phyloP scores from a whole-genome alignment of 2,797 vertebrate genomes.

The Crax fasciolata region DNA sequence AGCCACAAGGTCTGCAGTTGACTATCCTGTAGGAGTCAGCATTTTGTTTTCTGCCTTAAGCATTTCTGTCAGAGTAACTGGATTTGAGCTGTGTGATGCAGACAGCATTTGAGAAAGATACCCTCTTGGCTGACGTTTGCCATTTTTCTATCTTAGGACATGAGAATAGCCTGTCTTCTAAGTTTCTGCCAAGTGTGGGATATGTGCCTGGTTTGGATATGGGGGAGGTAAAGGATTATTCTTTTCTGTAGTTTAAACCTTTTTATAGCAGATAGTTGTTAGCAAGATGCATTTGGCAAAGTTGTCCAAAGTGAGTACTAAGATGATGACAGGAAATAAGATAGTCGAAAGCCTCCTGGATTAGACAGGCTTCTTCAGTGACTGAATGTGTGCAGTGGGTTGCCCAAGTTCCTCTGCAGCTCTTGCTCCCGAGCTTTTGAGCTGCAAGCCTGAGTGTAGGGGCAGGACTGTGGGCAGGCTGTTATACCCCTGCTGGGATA shows the following conservation, averaged over 20 bases:
- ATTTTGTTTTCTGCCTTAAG: neutral
- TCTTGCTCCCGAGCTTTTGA: neutral
- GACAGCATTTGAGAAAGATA: neutral
- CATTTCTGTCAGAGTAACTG: neutral
- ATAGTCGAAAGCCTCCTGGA: neutral
- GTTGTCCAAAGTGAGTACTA: neutral
- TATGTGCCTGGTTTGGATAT: neutral
- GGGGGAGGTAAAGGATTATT: neutral
- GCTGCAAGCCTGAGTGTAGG: neutral
- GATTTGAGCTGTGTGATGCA: neutral
- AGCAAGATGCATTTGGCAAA: neutral
- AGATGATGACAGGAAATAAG: neutral
- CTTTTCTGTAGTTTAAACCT: neutral
- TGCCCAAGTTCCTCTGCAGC: neutral
- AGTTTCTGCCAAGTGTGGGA: neutral
- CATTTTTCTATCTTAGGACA: neutral
- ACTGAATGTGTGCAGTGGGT: neutral
- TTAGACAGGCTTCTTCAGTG: neutral
- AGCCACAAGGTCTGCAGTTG: neutral
- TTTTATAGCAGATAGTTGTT: neutral
- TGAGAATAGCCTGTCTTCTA: neutral
- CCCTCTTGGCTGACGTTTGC: neutral
- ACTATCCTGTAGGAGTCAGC: neutral
- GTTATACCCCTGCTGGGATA: neutral
- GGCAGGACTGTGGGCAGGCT: neutral